Base-by-base conservation (phyloP, 2,888 invertebrate genomes). In the Noctua fimbriata region DNA sequence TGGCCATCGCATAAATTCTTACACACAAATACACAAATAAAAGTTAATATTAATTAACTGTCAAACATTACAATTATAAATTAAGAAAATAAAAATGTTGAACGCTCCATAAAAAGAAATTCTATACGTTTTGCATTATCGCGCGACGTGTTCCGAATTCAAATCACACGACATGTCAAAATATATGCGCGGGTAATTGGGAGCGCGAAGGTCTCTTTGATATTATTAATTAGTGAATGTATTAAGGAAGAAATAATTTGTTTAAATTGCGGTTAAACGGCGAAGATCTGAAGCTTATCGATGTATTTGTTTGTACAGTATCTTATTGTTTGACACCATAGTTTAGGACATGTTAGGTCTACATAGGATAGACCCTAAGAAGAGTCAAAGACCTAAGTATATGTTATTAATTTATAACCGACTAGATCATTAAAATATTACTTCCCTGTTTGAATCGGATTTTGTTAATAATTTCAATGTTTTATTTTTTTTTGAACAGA, bases 1-100 rank as follows among this genome's bases (percentile, higher is more conserved):
- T 66, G 71, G 73, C 69, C 69, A 85, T 49, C 67, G 55, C 82
- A 73, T 52, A 67, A 66, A 70, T 75, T 67, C 55, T 24, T 32
- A 60, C 16, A 66, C 65, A 79, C 47, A 1, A 44, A 12, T 12
- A 66, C 65, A 79, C 52, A 16, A 73, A 60, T 36, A 74, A 74
- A 72, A 84, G 63, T 82, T 72, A 74, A 78, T 73, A 69, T 85
- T 89, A 84, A 88, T 88, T 84, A 87, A 28, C 76, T 86, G 87
- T 74, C 87, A 82, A 84, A 69, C 73, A 18, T 60, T 60, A 28
- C 73, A 73, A 58, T 60, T 28, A 60, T 75, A 69, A 58, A 82
- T 78, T 73, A 74, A 70, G 32, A 73, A 75, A 76, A 81, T 81
- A 66, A 78, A 84, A 88, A 74, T 73, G 49, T 72, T 69, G 74